These are phyloP conservation scores for Noturus placidus DNA, from an alignment of 2,113 vertebrate genomes.

Conservation along the genomic window DNA sequence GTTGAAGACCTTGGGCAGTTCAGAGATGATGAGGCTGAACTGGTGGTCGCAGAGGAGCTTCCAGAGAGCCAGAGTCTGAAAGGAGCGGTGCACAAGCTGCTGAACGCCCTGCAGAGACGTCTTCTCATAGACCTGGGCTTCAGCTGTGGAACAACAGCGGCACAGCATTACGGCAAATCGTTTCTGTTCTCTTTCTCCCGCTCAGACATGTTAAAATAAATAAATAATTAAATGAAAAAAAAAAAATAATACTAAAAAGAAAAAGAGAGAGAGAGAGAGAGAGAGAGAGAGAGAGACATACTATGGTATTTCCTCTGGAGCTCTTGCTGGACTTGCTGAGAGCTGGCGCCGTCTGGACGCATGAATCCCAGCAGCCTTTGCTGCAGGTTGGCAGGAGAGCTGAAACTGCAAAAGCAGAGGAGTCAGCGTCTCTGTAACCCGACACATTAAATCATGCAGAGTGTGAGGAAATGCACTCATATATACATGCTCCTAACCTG, in stretches of 20 bases:
- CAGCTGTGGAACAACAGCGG: slow-evolving; percentile 67
- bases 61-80: slow-evolving; percentile 91
- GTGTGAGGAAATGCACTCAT: not conserved
- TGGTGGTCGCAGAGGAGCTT: slow-evolving; percentile 95
- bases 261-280: too few relatives aligned
- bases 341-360: slow-evolving; percentile 85
- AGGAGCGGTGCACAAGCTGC: slow-evolving; percentile 90
- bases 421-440: not conserved
- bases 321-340: slow-evolving; percentile 95
- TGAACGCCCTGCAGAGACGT: slow-evolving; percentile 90
- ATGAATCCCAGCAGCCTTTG: slow-evolving; percentile 89
- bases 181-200: not conserved
- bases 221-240: not conserved
- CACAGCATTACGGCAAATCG: not conserved
- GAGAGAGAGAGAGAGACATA: slow-evolving; percentile 65
- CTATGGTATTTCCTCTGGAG: slow-evolving; percentile 94
- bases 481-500: slow-evolving; percentile 75
- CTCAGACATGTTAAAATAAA: not conserved
- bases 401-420: slow-evolving; percentile 69
- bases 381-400: slow-evolving; percentile 84
- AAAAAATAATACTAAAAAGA: too few relatives aligned
- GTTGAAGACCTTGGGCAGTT: slow-evolving; percentile 86
- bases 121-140: slow-evolving; percentile 92
- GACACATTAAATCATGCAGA: not conserved
- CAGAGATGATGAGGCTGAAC: slow-evolving; percentile 87